Base-by-base conservation (phyloP, 2,113 vertebrate genomes). In the Syngnathoides biaculeatus region DNA sequence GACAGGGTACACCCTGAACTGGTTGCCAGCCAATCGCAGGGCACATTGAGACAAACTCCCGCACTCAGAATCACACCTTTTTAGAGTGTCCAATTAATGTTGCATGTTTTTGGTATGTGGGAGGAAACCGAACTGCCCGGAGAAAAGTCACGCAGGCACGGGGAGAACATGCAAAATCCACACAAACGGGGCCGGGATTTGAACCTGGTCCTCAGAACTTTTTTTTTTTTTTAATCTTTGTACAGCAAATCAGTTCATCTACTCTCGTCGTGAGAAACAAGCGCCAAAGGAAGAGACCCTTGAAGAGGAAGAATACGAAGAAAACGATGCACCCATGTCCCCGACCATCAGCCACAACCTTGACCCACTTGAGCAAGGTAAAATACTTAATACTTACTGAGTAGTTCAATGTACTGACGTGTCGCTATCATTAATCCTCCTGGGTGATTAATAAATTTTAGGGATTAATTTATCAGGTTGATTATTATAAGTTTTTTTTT, bases 241-340 rank as follows among this genome's bases (percentile, higher is more conserved):
- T n/a, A 15, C 78, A 99, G 97, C 96, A 79, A 97, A 97, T 88
- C 95, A 99, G 35, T 99, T 99, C 87, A 98, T 98, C 85, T 98
- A 98, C 85, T 98, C 97, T 5, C 93, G 92, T 71, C 93, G 92
- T 83, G 94, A 95, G 64, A 93, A 92, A 59, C 93, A 93, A 68
- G 64, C 82, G 56, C 81, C 91, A 3, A 91, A 81, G 72, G 90
- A 90, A 69, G 94, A 96, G 59, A 90, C 93, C 0, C 82, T 96
- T 71, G 95, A 96, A 82, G 95, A 95, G 79, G 93, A 93, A 86
- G 92, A 90, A 74, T 69, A 76, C 58, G 93, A 93, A 89, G 89
- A 86, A n/a, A 89, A 88, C 11, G 82, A 86, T 66, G 71, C 88
- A 65, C 88, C 88, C 19, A 89, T 81, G 81, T 91, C 89, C 35